phyloP scores from a whole-genome alignment of 1,140 invertebrate species.

The Sipha flava region DNA sequence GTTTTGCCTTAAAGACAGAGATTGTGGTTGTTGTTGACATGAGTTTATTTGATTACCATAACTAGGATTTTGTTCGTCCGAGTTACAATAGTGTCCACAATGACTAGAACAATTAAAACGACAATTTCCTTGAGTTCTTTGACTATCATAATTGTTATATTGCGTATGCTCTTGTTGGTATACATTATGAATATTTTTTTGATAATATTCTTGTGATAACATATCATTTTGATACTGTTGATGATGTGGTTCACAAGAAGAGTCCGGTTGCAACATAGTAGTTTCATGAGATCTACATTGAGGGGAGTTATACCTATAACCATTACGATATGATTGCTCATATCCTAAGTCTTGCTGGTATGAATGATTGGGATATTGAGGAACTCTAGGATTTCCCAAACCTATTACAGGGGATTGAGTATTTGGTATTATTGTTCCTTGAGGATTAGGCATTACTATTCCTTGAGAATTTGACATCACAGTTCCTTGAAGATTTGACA shows the following conservation, averaged over 20 bases:
- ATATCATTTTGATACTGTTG: neutral
- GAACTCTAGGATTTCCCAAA: constrained; percentile 6
- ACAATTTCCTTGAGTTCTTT: neutral
- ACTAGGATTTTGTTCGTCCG: neutral
- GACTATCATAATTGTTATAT: constrained; percentile 20
- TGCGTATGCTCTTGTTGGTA: constrained; percentile 5
- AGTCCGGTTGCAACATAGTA: neutral
- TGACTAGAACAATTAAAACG: constrained; percentile 29
- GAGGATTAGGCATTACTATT: neutral
- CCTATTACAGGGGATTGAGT: neutral
- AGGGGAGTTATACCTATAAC: constrained; percentile 7
- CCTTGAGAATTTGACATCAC: constrained; percentile 11
- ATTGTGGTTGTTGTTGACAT: constrained; percentile 13
- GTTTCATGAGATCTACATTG: constrained; percentile 26
- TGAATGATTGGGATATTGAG: constrained; percentile 2
- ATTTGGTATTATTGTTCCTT: constrained; percentile 21
- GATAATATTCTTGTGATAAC: neutral
- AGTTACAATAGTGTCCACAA: constrained; percentile 24
- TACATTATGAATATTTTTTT: neutral
- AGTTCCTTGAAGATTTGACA: constrained; percentile 5
- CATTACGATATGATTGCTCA: neutral
- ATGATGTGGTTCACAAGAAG: neutral
- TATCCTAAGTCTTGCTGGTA: constrained; percentile 2
- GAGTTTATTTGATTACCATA: constrained; percentile 7
- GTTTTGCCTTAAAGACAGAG: neutral